Conservation (phyloP, 2,113 vertebrate genomes). For the Semicossyphus pulcher region DNA sequence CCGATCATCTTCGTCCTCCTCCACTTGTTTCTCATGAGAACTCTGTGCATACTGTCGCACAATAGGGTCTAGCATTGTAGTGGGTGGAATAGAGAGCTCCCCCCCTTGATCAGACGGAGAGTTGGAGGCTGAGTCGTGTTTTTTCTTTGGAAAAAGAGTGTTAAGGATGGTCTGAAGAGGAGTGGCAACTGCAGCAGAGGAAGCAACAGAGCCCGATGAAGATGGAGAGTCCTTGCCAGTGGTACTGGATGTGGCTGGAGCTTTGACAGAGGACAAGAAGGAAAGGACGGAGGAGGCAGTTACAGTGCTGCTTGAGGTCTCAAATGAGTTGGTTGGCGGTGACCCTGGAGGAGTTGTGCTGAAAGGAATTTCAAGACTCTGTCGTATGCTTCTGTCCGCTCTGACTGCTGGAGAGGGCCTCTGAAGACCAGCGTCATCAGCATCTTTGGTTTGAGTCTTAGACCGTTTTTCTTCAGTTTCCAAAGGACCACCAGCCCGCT, state of each 20-base stretch:
- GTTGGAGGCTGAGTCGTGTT: slow-evolving; percentile 84
- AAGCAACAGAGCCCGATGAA: slow-evolving; percentile 46
- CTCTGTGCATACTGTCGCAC: slow-evolving; percentile 92
- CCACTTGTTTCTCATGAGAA: slow-evolving; percentile 85
- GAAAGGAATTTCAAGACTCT: slow-evolving; percentile 78
- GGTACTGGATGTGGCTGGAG: slow-evolving; percentile 61
- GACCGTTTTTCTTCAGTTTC: slow-evolving; percentile 89
- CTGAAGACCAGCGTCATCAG: slow-evolving; percentile 75
- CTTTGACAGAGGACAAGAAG: slow-evolving; percentile 84
- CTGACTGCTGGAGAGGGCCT: slow-evolving; percentile 73
- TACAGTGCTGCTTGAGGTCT: slow-evolving; percentile 64
- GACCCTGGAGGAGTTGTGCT: slow-evolving; percentile 91
- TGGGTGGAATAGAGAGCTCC: slow-evolving; percentile 71
- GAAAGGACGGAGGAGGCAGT: slow-evolving; percentile 83
- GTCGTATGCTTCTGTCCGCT: slow-evolving; percentile 74
- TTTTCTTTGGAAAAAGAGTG: slow-evolving; percentile 94
- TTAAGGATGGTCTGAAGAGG: slow-evolving; percentile 96
- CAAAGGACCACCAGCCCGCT: slow-evolving; percentile 80
- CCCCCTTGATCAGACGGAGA: slow-evolving; percentile 80
- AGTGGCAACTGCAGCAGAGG: slow-evolving; percentile 66
- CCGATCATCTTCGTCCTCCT: slow-evolving; percentile 92
- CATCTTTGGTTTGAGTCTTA: slow-evolving; percentile 84
- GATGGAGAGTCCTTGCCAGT: slow-evolving; percentile 69
- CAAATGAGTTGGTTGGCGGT: slow-evolving; percentile 85
- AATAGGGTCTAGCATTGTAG: slow-evolving; percentile 90